Conservation (phyloP, 2,797 vertebrate species). For the Fringilla coelebs region DNA sequence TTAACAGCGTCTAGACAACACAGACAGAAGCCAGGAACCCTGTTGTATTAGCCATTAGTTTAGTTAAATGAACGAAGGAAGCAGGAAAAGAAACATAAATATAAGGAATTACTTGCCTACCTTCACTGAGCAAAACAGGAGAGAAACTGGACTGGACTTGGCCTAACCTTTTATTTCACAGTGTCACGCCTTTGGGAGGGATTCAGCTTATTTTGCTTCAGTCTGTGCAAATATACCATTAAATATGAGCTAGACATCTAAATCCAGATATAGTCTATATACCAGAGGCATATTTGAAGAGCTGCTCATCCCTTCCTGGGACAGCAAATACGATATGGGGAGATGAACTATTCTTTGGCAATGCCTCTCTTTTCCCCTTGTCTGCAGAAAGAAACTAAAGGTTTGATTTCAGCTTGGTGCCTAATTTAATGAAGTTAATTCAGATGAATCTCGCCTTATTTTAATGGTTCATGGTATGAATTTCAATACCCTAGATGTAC, state of each 20-base stretch:
- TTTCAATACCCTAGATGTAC: background rate
- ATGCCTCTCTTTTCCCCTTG: background rate
- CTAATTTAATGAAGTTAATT: background rate
- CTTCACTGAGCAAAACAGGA: background rate
- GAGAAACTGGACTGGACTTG: background rate
- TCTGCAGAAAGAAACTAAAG: background rate
- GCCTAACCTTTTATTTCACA: background rate
- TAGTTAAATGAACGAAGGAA: background rate
- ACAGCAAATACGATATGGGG: rapidly evolving
- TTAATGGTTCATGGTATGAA: background rate
- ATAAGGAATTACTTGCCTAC: background rate
- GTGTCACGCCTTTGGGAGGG: background rate
- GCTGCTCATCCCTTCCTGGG: background rate
- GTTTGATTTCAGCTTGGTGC: background rate
- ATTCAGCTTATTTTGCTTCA: background rate
- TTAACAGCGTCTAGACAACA: background rate
- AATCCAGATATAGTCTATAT: background rate
- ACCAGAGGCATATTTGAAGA: background rate
- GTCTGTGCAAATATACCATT: background rate
- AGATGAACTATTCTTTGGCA: background rate
- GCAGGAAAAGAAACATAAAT: background rate
- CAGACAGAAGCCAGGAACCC: background rate
- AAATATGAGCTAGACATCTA: background rate
- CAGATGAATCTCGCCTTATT: background rate
- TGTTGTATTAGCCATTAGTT: background rate